Evolutionary conservation across 2,888 invertebrate species (phyloP), one percentile per base, ranked within the genome.

Genomic region (Linnaemya tessellans): DNA sequence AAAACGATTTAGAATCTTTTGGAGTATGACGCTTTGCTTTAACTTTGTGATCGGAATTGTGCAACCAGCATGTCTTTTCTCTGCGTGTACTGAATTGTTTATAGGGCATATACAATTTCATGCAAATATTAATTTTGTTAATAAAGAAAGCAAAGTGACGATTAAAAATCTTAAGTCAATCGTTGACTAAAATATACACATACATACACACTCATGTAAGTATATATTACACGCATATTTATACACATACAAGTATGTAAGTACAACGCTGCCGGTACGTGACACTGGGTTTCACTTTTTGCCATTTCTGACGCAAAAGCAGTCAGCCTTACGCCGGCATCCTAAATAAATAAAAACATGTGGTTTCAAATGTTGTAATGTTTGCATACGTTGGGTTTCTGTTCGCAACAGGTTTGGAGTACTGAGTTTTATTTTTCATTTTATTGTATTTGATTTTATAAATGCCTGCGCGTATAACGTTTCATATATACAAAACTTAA

Each of bases 331-430:
- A 46, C 18, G 13, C 58, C 74, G 80, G 64, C 75, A 80, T 79
- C 74, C 80, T 84, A 75, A 75, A 70, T 68, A 74, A 74, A 79
- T 41, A 70, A 51, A 51, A 13, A 15, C 25, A 30, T 22, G 30
- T 67, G 25, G 10, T 41, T 65, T 41, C 13, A 41, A 41, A 30
- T 70, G 13, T 68, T 60, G 25, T 60, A 68, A 62, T 79, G 49
- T 41, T 79, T 68, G 49, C 46, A 35, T 62, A 38, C 8, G 11
- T 77, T 58, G 11, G 10, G 38, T 41, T 46, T 65, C 5, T 64
- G 22, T 25, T 56, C 46, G n/a, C 81, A 82, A 82, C 81, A 64
- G 75, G 81, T 82, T 82, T 77, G 4, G 25, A 62, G 75, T 68
- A 60, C 43, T 11, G n/a, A 62, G 22, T 64, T 49, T 67, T 35